Evolutionary conservation across 2,113 vertebrate species (phyloP).

Genomic region (Zapornia atra): DNA sequence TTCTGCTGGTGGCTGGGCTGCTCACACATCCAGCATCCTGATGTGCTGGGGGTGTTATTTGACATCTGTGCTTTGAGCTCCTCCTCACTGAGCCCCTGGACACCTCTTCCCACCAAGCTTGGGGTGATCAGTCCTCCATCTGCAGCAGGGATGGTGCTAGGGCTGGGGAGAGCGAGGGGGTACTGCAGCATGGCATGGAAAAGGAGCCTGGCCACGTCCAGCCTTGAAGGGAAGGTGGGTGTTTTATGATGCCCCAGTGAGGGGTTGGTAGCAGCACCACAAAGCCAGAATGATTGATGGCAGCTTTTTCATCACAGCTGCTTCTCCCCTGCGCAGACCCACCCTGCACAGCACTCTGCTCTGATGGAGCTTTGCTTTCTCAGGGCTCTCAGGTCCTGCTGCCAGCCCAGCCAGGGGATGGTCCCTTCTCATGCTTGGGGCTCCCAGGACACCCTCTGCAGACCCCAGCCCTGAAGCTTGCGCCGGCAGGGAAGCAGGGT

Average conservation of each 20-base stretch:
- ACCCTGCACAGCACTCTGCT: accelerated
- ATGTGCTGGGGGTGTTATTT: not conserved
- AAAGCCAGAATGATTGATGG: not conserved
- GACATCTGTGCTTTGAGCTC: not conserved
- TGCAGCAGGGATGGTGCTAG: not conserved
- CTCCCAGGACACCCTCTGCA: not conserved
- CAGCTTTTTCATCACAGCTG: not conserved
- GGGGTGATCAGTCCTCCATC: not conserved
- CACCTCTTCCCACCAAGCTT: not conserved
- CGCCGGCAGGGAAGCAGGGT: not conserved
- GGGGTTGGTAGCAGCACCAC: not conserved
- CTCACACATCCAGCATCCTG: not conserved
- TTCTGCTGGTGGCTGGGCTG: not conserved
- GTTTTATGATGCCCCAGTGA: not conserved
- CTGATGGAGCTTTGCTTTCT: not conserved
- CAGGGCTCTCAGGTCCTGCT: accelerated
- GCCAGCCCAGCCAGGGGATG: not conserved
- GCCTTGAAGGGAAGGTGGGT: not conserved
- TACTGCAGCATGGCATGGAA: accelerated
- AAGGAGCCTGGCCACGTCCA: not conserved
- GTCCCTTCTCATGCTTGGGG: accelerated
- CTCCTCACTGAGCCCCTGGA: not conserved
- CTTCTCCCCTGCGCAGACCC: accelerated
- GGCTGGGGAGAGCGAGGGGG: not conserved
- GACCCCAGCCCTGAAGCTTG: not conserved